Conservation (phyloP, 2,888 invertebrate species). For the Eristalis tenax region DNA sequence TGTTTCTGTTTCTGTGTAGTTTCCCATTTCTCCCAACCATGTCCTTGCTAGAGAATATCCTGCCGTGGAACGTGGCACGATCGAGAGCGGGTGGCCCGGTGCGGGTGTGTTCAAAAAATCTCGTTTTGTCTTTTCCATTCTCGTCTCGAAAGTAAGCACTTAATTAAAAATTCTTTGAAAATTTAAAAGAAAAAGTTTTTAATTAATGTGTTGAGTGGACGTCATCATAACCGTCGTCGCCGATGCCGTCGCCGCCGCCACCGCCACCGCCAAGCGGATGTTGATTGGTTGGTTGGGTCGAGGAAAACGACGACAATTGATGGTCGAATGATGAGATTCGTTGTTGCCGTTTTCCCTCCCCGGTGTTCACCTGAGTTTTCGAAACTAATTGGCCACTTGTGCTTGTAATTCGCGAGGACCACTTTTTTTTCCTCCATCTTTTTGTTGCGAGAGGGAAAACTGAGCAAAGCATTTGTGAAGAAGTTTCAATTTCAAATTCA, state of each 20-base stretch:
- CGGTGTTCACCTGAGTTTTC: conserved; percentile 42
- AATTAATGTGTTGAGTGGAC: conserved; percentile 66
- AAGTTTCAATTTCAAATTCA: neutral
- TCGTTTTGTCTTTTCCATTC: conserved; percentile 4
- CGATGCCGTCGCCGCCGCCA: neutral
- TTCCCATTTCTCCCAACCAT: conserved; percentile 22
- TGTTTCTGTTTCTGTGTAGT: conserved; percentile 24
- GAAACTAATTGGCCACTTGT: conserved; percentile 64
- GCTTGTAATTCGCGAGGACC: neutral
- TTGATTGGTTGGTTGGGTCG: neutral
- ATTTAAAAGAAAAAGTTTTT: conserved; percentile 69
- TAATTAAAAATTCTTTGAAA: conserved; percentile 69
- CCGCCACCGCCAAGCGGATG: neutral
- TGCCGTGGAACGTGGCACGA: conserved; percentile 10
- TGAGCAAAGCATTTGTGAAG: neutral
- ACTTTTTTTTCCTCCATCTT: too few relatives aligned
- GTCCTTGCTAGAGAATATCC: conserved; percentile 41
- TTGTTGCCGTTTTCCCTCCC: conserved; percentile 6
- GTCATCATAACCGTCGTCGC: neutral
- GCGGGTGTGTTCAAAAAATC: neutral
- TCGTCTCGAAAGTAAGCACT: conserved; percentile 55
- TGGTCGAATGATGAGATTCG: conserved; percentile 55
- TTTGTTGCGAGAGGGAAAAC: neutral
- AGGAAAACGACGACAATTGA: conserved; percentile 40
- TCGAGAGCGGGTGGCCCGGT: conserved; percentile 2